phyloP scores from a whole-genome alignment of 2,113 vertebrate genomes.

The Phoxinus phoxinus region DNA sequence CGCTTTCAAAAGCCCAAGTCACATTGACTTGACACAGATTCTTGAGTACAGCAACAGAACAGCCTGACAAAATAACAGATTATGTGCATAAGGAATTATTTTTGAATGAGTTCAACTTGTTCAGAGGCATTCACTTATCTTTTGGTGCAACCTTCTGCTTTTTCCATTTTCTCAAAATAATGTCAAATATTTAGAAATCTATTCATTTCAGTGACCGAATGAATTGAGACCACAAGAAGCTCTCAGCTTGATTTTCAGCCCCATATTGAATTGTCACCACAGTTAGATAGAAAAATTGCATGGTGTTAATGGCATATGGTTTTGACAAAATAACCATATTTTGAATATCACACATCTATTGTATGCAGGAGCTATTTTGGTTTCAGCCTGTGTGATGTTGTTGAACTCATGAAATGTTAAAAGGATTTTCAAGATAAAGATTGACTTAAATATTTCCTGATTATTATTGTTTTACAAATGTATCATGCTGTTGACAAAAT shows the following conservation, averaged over 20 bases:
- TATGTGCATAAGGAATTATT: not conserved
- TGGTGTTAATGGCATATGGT: not conserved
- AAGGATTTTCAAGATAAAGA: too few species aligned
- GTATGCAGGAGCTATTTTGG: not conserved
- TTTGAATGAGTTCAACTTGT: not conserved
- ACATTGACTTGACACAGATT: slow-evolving; percentile 25
- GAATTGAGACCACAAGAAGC: slow-evolving; percentile 3
- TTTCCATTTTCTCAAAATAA: not conserved
- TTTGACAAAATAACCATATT: not conserved
- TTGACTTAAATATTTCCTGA: too few species aligned
- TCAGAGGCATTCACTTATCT: not conserved
- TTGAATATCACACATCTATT: not conserved
- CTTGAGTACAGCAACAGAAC: not conserved
- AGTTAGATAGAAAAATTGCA: not conserved
- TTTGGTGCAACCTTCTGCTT: not conserved
- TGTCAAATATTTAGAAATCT: not conserved
- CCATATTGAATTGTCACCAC: not conserved
- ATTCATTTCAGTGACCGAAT: not conserved
- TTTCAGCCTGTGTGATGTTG: too few species aligned
- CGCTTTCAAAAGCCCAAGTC: slow-evolving; percentile 26
- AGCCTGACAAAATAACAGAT: slow-evolving; percentile 31
- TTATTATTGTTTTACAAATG: too few species aligned
- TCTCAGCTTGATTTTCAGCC: not conserved
- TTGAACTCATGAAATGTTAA: too few species aligned
- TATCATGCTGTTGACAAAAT: too few species aligned